Conservation (phyloP, 92 coral and sea anemone species). For the Siderastrea siderea region DNA sequence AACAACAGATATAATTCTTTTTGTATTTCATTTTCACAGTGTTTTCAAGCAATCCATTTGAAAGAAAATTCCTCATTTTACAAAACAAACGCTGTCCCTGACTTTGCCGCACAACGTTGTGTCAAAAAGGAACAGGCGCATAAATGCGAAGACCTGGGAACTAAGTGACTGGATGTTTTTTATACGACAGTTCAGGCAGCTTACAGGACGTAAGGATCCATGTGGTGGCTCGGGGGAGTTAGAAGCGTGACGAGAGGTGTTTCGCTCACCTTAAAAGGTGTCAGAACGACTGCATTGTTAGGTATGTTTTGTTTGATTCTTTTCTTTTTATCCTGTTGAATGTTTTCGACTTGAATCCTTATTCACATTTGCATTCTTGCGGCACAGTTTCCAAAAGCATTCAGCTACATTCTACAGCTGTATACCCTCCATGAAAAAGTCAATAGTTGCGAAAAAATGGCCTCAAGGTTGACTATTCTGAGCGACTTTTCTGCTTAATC, state of each 20-base stretch:
- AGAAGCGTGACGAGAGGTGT: background rate
- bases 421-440: no score
- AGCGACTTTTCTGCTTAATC: no score
- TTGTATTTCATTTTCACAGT: conserved; percentile 25
- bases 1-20: background rate
- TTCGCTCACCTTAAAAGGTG: conserved; percentile 20
- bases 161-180: background rate
- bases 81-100: background rate
- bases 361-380: background rate
- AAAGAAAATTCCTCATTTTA: background rate
- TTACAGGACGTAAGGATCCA: background rate
- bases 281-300: background rate
- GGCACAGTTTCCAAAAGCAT: no score
- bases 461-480: no score
- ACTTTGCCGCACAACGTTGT: background rate
- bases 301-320: background rate
- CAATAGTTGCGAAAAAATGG: no score
- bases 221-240: conserved; percentile 1
- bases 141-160: conserved; percentile 4
- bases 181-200: background rate
- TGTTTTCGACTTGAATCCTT: background rate
- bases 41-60: background rate
- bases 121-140: background rate
- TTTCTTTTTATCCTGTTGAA: background rate
- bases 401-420: no score